These are phyloP conservation scores for Megalops atlanticus DNA, from an alignment of 2,113 vertebrate species.

Conservation along the genomic window DNA sequence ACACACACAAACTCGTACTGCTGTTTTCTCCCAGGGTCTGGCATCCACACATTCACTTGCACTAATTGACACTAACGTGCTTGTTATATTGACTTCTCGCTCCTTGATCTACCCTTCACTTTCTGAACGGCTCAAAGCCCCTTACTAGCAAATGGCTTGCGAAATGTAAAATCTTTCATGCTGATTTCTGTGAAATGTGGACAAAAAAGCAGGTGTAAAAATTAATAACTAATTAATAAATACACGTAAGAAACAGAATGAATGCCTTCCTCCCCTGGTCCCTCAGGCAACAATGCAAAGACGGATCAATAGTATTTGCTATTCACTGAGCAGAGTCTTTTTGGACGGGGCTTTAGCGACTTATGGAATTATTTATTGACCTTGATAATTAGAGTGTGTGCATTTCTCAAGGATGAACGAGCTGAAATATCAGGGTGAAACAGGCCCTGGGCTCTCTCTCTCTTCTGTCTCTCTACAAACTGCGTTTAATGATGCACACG, in stretches of 20 bases:
- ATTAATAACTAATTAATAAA: not conserved
- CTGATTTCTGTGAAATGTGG: not conserved
- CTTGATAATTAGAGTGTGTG: not conserved
- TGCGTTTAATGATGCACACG: not conserved
- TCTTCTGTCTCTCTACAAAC: not conserved
- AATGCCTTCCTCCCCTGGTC: not conserved
- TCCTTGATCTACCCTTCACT: not conserved
- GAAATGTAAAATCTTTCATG: too few relatives aligned
- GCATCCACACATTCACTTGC: not conserved
- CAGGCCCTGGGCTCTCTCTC: not conserved
- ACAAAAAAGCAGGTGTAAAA: not conserved
- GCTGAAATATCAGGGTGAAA: not conserved
- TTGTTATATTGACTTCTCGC: not conserved
- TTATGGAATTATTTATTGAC: not conserved
- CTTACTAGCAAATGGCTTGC: not conserved
- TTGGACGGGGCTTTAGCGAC: not conserved
- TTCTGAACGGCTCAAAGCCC: not conserved
- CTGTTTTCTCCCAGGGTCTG: not conserved
- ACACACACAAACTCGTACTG: too few relatives aligned
- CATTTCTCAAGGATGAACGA: constrained; percentile 1
- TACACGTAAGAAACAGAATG: not conserved
- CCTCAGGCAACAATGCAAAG: not conserved
- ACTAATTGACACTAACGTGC: not conserved
- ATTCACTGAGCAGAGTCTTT: not conserved
- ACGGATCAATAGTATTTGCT: not conserved